phyloP scores from a whole-genome alignment of 2,113 vertebrate genomes.

The Lynx canadensis region DNA sequence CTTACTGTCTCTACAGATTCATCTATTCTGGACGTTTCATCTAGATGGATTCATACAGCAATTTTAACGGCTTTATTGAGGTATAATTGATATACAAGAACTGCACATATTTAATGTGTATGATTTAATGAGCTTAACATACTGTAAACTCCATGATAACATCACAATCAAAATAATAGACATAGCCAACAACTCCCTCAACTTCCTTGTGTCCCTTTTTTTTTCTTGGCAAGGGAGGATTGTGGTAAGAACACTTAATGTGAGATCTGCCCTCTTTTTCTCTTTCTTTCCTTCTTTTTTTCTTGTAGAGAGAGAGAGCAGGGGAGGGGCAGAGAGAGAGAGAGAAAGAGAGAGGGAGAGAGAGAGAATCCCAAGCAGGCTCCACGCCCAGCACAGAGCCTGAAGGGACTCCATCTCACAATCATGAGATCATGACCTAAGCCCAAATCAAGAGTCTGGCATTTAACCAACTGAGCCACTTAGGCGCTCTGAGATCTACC shows the following conservation, averaged over 20 bases:
- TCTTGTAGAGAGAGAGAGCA: too few relatives aligned
- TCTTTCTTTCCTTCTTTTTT: too few relatives aligned
- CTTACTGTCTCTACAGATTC: background rate
- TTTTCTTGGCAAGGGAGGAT: background rate
- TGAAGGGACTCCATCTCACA: too few relatives aligned
- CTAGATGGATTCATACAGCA: background rate
- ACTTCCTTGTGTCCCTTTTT: background rate
- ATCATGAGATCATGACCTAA: too few relatives aligned
- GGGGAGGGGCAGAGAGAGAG: too few relatives aligned
- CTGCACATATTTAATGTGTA: background rate
- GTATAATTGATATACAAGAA: background rate
- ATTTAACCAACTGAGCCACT: too few relatives aligned
- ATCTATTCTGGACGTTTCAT: background rate
- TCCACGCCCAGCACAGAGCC: too few relatives aligned
- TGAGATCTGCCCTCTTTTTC: background rate
- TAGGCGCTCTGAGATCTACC: background rate
- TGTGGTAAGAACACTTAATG: background rate
- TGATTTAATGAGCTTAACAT: constrained; percentile 10
- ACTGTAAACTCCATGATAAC: background rate
- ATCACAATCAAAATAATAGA: background rate
- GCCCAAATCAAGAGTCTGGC: too few relatives aligned
- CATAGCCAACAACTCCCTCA: background rate
- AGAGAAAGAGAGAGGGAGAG: too few relatives aligned
- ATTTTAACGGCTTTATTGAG: background rate
- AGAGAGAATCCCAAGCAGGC: too few relatives aligned